phyloP scores from a whole-genome alignment of 2,113 vertebrate genomes.

The Cyanocitta stelleri region DNA sequence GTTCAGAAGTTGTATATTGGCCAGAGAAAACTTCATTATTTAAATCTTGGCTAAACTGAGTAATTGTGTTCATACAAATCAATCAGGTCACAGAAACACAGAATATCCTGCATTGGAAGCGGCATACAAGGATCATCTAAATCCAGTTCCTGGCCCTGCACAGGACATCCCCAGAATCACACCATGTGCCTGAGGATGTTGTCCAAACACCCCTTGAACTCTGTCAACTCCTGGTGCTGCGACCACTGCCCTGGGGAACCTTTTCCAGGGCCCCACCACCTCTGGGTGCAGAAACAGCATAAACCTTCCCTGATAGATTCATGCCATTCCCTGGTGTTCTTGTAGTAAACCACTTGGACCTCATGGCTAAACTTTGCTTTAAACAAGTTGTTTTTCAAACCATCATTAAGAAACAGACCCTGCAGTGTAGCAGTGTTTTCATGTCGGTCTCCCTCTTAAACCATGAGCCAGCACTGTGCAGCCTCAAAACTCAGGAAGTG shows the following conservation, averaged over 20 bases:
- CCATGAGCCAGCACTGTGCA: background rate
- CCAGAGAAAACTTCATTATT: background rate
- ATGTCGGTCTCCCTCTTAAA: background rate
- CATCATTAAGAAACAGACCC: background rate
- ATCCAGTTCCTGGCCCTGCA: background rate
- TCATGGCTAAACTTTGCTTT: background rate
- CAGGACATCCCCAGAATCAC: background rate
- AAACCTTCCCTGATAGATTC: background rate
- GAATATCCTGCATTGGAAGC: background rate
- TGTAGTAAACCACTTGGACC: background rate
- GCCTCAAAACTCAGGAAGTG: background rate
- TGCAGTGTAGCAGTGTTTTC: background rate
- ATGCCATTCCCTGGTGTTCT: background rate
- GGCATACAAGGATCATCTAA: background rate
- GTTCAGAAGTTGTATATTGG: background rate
- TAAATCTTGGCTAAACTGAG: background rate
- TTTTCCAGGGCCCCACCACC: background rate
- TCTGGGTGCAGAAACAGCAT: background rate
- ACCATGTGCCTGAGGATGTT: background rate
- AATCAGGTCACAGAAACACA: background rate
- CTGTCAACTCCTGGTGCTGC: background rate
- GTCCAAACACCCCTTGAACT: background rate
- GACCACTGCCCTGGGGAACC: background rate
- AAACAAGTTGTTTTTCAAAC: background rate
- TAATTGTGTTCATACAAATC: accelerated